Conservation (phyloP, 2,113 vertebrate species). For the Psilopsiagon aymara region DNA sequence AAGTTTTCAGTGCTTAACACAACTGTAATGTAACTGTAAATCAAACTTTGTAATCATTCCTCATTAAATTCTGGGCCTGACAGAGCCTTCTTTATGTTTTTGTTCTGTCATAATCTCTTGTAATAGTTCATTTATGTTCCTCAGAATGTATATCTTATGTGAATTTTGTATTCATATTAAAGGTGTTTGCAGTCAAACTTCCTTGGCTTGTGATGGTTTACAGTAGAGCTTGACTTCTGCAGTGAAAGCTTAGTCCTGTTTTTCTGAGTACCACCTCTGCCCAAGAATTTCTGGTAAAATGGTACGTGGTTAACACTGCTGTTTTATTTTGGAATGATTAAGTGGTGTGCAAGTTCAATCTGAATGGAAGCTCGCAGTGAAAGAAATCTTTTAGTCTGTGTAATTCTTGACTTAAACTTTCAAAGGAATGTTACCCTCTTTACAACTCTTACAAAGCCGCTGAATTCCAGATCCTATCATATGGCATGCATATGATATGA, state of each 20-base stretch:
- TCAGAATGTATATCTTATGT: conserved; percentile 71
- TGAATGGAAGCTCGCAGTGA: not conserved
- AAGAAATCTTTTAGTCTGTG: not conserved
- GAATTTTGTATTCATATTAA: conserved; percentile 80
- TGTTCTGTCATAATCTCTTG: conserved; percentile 73
- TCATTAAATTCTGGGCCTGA: conserved; percentile 69
- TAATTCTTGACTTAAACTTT: not conserved
- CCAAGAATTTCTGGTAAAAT: not conserved
- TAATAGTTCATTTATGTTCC: conserved; percentile 67
- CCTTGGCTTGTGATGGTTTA: conserved; percentile 52
- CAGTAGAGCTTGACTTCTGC: not conserved
- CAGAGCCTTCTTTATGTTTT: conserved; percentile 71
- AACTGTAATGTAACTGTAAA: conserved; percentile 74
- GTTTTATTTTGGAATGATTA: not conserved
- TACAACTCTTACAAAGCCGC: not conserved
- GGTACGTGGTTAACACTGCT: not conserved
- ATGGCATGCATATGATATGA: accelerated
- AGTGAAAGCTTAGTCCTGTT: not conserved
- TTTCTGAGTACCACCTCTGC: not conserved
- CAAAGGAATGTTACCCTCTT: not conserved
- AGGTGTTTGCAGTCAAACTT: conserved; percentile 70
- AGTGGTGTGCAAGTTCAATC: not conserved
- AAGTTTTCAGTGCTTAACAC: conserved; percentile 75
- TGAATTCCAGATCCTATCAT: not conserved
- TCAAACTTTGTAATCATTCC: conserved; percentile 79